Base-by-base conservation (phyloP, 2,888 invertebrate genomes). In the Epiblema foenella region DNA sequence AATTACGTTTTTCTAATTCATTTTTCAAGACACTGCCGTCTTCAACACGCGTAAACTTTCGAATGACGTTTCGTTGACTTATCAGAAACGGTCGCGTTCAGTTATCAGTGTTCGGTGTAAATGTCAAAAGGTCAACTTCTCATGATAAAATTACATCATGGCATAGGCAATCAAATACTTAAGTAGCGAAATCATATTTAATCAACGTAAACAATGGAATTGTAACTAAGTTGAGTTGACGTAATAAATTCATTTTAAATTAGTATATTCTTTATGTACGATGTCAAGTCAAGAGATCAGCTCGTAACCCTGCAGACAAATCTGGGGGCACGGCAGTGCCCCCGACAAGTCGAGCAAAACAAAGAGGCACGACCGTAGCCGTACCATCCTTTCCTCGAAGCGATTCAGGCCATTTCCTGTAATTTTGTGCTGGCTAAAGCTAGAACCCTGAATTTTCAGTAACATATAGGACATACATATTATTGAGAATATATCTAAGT, bases 31-130 rank as follows among this genome's bases (percentile, higher is more conserved):
- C 78, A 80, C 83, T 76, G 81, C 81, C 81, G 77, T 72, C 72
- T 74, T 63, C 79, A 79, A 82, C 85, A 88, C 83, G 82, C 84
- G 85, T 84, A 87, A 89, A 88, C 85, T 87, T 82, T 81, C 74
- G 83, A 89, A 83, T 89, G 88, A 83, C 81, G 76, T 81, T 80
- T 80, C 52, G 24, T 60, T 42, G 70, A 68, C 52, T 66, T 72
- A 73, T 69, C 69, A 73, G 66, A 66, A 71, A 73, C 56, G 64
- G 74, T 64, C 71, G 74, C 75, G 74, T 75, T 75, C 75, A 70
- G 63, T 71, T 74, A 71, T 75, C 73, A 39, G 62, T 11, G n/a
- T 33, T 42, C 57, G 76, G 76, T 77, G 73, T 76, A 79, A 78
- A 78, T 57, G 74, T 74, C 77, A 78, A 75, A 72, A 77, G 78